Evolutionary conservation across 2,113 vertebrate species (phyloP).

Genomic region (Toxotes jaculatrix): DNA sequence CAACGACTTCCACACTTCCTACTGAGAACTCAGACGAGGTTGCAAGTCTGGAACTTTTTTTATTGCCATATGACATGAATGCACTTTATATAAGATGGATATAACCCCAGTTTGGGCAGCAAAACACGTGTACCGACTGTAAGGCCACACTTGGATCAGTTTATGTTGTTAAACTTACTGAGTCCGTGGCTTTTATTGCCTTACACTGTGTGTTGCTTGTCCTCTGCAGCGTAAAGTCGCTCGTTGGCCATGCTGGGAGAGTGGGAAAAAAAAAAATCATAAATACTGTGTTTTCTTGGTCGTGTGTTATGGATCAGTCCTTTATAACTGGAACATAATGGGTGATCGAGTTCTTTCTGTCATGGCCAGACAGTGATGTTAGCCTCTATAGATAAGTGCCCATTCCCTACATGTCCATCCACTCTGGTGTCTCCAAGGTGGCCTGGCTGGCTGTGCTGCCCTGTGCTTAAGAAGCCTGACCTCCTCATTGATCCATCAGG

Average conservation of each 20-base stretch:
- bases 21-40: background rate
- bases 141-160: background rate
- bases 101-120: conserved; percentile 7
- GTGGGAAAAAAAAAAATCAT: background rate
- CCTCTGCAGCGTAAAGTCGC: conserved; percentile 14
- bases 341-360: conserved; percentile 7
- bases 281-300: background rate
- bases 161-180: background rate
- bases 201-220: conserved; percentile 33
- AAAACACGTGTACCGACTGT: conserved; percentile 14
- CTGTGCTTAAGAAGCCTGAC: conserved; percentile 63
- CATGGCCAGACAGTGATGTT: conserved; percentile 30
- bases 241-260: conserved; percentile 35
- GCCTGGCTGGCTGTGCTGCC: conserved; percentile 67
- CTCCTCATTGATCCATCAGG: conserved; percentile 64
- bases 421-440: conserved; percentile 48
- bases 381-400: conserved; percentile 49
- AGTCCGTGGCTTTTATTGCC: conserved; percentile 8
- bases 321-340: background rate
- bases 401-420: conserved; percentile 43
- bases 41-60: background rate
- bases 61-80: conserved; percentile 56
- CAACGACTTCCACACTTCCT: background rate
- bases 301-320: background rate
- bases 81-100: conserved; percentile 21